A percentile compares a stretch with the other conserved stretches of the same genome.
Evolutionary conservation across 2,797 vertebrate genomes (phyloP).

Genomic region (Masticophis lateralis): DNA sequence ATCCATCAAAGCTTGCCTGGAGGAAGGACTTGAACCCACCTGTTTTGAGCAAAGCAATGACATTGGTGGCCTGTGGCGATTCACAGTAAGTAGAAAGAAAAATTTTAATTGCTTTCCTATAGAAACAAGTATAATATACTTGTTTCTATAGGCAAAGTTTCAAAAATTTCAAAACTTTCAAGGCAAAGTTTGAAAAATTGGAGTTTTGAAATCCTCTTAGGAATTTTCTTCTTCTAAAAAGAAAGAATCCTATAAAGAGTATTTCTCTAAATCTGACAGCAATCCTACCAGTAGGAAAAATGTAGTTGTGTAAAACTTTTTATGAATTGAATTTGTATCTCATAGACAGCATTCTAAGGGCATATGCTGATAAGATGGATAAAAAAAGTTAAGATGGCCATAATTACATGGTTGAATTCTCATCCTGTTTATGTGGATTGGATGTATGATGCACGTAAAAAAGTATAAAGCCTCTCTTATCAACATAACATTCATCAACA

Average conservation of each 20-base stretch:
- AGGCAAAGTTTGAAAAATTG: neutral
- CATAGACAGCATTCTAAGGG: too few relatives aligned
- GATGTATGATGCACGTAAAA: neutral
- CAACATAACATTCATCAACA: neutral
- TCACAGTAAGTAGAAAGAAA: constrained; percentile 63
- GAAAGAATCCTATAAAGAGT: neutral
- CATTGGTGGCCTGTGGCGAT: constrained; percentile 75
- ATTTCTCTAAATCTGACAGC: neutral
- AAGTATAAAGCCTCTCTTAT: neutral
- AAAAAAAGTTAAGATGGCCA: neutral
- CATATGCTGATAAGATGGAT: neutral
- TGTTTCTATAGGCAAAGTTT: neutral
- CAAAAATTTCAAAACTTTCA: too few relatives aligned
- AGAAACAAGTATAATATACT: neutral
- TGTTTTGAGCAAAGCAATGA: constrained; percentile 75
- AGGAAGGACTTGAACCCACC: constrained; percentile 73
- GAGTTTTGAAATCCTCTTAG: neutral
- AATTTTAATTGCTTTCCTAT: neutral
- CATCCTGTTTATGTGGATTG: neutral
- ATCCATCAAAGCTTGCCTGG: constrained; percentile 75
- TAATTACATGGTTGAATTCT: neutral
- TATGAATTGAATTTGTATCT: neutral
- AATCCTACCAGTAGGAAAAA: neutral
- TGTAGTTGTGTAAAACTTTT: neutral
- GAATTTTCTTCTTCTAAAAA: neutral